Evolutionary conservation across 2,888 invertebrate genomes (phyloP), one percentile per base, ranked within the genome.

Genomic region (Himalopsyche tibetana): DNA sequence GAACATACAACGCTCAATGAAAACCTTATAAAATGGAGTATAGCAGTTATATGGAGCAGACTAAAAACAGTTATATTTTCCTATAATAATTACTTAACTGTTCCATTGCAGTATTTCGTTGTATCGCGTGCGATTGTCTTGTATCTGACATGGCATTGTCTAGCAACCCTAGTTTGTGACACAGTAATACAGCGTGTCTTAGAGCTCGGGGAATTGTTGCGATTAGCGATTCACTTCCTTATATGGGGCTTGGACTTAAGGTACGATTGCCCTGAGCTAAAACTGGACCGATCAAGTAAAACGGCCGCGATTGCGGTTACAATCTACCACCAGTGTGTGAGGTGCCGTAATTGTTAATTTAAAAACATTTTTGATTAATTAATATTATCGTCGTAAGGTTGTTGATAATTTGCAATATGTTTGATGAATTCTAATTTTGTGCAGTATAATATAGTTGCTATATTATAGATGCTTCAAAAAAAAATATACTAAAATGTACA

Each of bases 181-280:
- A 74, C 74, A 38, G 11, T 15, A 74, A 19, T 12, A 36, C 19
- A 74, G 11, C 74, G 38, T 74, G 74, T 74, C 38, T 15, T 5
- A 38, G 74, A 74, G 12, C 36, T 8, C 36, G 28, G 74, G 19
- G 28, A 36, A 74, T 74, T 38, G 74, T 74, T 36, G 74, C 74
- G 74, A 74, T 74, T 74, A 36, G 74, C 74, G 74, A 74, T 36
- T 74, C 74, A 36, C 19, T 74, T 74, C 74, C 74, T 74, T 74
- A 36, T 74, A 74, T 38, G 74, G 69, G 38, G 38, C 74, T 74
- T 15, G 12, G 36, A 15, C 15, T 74, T 36, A 74, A 15, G 28
- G 74, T 74, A 38, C 19, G 74, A 19, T 38, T 38, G 74, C 74
- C 74, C 38, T 74, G 12, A 74, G 74, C 74, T 74, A 74, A 74